A percentile compares a stretch with the other conserved stretches of the same genome.
phyloP scores from a whole-genome alignment of 2,888 invertebrate species.

The Sesia apiformis region DNA sequence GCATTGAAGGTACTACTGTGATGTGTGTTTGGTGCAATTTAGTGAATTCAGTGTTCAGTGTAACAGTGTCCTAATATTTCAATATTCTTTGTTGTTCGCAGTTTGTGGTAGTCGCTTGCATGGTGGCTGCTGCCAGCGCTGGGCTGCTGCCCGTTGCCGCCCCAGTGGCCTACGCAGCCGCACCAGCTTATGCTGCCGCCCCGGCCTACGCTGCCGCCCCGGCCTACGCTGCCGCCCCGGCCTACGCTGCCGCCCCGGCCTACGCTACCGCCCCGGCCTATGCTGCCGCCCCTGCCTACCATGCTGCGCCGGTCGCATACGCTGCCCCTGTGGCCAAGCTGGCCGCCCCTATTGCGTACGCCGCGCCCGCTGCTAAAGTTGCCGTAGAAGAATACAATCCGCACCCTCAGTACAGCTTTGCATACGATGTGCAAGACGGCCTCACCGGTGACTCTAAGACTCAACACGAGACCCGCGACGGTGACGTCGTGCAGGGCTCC shows the following conservation, averaged over 20 bases:
- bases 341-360: conserved; percentile 5
- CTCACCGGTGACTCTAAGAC: conserved; percentile 65
- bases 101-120: conserved; percentile 36
- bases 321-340: conserved; percentile 28
- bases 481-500: conserved; percentile 65
- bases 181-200: conserved; percentile 10
- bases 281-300: conserved; percentile 14
- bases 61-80: background rate
- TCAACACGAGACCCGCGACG: conserved; percentile 61
- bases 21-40: conserved; percentile 1
- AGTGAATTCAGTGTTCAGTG: background rate
- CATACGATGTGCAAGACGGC: conserved; percentile 64
- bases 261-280: conserved; percentile 19
- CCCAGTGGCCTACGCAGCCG: conserved; percentile 8
- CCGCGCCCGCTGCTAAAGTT: conserved; percentile 4
- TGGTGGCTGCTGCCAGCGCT: conserved; percentile 35
- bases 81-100: conserved; percentile 16
- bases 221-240: conserved; percentile 13
- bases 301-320: conserved; percentile 19
- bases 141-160: conserved; percentile 30
- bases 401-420: conserved; percentile 49
- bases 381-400: conserved; percentile 31
- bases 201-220: conserved; percentile 12
- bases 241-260: conserved; percentile 15
- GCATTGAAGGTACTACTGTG: conserved; percentile 55